Evolutionary conservation across 2,888 invertebrate genomes (phyloP), one percentile per base, ranked within the genome.

Genomic region (Mesochorus sp.): DNA sequence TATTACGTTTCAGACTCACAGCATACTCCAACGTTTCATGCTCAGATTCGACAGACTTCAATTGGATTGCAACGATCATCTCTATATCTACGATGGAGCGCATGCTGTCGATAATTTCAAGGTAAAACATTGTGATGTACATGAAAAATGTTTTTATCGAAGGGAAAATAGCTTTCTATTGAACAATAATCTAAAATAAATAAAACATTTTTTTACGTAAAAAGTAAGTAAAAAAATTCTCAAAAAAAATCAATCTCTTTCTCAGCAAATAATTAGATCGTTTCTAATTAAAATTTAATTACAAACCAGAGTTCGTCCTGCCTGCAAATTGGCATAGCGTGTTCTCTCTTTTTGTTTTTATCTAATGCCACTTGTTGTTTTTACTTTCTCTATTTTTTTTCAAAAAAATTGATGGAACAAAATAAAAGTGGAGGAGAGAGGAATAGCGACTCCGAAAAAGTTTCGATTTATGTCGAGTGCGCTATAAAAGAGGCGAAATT

Each of bases 1-100:
- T 86, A 96, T 97, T 91, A 98, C 97, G 71, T 98, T 97, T 92
- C 97, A 97, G 92, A 98, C 98, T 84, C 97, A 97, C 92, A 97
- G 97, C 90, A 97, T 98, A 87, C 93, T 97, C 87, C 98, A 98
- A 92, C 94, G 97, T 86, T 98, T 98, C 92, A 97, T 98, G 97
- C 94, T 98, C 87, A 95, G 97, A 88, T 98, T 98, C 92, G 97
- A 98, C 90, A 94, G 96, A 91, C 93, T 98, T 86, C 96, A 97
- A 91, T 93, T 98, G 81, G 98, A 98, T 92, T 98, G 98, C 92
- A 97, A 97, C 91, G 98, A 98, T 92, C 97, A 97, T 91, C 94
- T 98, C 68, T 96, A 95, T 88, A 96, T 98, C 89, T 98, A 96
- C 90, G 98, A 98, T 92, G 97, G 97, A 1, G 97, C 97, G 12